Conservation (phyloP, 2,113 vertebrate species). For the Stomatorhinus ivindoensis region DNA sequence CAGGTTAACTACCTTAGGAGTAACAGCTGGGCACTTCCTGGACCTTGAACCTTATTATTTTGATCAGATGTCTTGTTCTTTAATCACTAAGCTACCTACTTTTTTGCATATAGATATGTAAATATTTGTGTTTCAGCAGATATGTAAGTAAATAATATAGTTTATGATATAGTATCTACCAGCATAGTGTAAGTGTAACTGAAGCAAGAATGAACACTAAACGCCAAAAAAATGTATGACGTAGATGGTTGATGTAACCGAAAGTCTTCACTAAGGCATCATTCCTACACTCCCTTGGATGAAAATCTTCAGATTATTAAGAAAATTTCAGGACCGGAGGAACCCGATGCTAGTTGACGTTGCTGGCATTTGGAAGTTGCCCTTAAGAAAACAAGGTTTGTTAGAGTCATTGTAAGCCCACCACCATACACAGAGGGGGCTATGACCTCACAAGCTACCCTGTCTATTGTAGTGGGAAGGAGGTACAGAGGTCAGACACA, state of each 20-base stretch:
- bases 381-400: background rate
- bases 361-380: background rate
- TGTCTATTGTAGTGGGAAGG: background rate
- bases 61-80: background rate
- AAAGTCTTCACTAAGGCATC: background rate
- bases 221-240: background rate
- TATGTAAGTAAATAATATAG: background rate
- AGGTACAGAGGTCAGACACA: background rate
- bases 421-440: background rate
- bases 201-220: background rate
- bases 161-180: background rate
- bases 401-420: background rate
- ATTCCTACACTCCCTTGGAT: background rate
- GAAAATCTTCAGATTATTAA: background rate
- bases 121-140: background rate
- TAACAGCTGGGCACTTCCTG: background rate
- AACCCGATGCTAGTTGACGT: background rate
- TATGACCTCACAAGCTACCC: background rate
- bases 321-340: background rate
- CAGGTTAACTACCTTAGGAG: background rate
- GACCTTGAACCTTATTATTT: background rate
- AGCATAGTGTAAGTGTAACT: background rate
- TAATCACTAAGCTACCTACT: background rate
- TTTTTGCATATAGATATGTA: background rate
- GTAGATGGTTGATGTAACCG: background rate